A percentile compares a stretch with the other conserved stretches of the same genome.
These are phyloP conservation scores for Carollia perspicillata DNA, from an alignment of 2,113 vertebrate species.

Conservation along the genomic window DNA sequence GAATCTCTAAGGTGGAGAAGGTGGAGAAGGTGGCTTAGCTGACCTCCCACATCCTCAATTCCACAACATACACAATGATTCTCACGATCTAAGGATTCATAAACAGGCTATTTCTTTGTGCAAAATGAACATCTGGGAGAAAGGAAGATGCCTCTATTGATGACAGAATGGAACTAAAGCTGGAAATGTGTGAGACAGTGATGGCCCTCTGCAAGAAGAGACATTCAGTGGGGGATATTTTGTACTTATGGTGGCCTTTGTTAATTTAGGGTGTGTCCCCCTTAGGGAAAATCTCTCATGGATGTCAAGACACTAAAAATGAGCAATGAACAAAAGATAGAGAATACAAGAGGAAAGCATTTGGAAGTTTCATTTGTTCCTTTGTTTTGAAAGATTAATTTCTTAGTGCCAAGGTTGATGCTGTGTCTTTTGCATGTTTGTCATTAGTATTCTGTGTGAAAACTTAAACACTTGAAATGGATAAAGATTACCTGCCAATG, in stretches of 20 bases:
- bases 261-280: neutral
- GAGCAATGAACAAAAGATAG: conserved; percentile 20
- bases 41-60: neutral
- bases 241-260: neutral
- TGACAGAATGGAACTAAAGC: neutral
- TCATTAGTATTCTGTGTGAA: conserved; percentile 58
- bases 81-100: too few relatives aligned
- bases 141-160: neutral
- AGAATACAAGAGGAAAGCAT: neutral
- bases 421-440: conserved; percentile 31
- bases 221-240: neutral
- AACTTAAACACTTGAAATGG: conserved; percentile 67
- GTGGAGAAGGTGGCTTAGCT: neutral
- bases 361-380: conserved; percentile 34
- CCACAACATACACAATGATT: too few relatives aligned
- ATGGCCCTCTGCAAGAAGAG: neutral
- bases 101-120: neutral
- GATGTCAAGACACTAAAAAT: conserved; percentile 35
- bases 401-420: conserved; percentile 48
- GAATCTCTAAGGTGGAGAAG: neutral
- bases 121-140: neutral
- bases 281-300: neutral
- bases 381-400: conserved; percentile 58
- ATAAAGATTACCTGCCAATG: conserved; percentile 74
- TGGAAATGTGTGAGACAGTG: neutral